These are phyloP conservation scores for Microlaimidae sp. DNA, from an alignment of 2,888 invertebrate genomes.

Conservation along the genomic window DNA sequence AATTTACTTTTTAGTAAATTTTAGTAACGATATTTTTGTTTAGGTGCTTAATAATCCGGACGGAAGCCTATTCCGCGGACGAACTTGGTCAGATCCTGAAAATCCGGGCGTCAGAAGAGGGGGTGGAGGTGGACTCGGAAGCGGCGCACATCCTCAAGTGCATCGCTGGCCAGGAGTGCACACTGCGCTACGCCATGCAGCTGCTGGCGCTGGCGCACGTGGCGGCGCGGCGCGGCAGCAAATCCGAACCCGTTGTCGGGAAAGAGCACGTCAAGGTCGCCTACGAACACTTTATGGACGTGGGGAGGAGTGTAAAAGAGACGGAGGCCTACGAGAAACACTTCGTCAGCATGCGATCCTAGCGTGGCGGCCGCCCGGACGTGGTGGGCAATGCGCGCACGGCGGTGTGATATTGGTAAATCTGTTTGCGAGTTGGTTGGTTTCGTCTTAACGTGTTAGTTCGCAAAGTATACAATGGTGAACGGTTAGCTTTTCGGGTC, in stretches of 20 bases:
- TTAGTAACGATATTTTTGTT: too few relatives aligned
- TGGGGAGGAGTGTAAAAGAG: slow-evolving; percentile 76
- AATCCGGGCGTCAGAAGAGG: slow-evolving; percentile 62
- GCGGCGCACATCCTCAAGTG: slow-evolving; percentile 75
- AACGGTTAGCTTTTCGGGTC: too few relatives aligned
- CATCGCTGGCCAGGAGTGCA: slow-evolving; percentile 72
- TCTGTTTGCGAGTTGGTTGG: too few relatives aligned
- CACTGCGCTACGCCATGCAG: slow-evolving; percentile 88
- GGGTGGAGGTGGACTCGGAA: slow-evolving; percentile 78
- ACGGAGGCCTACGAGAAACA: slow-evolving; percentile 85
- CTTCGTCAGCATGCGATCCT: slow-evolving; percentile 48
- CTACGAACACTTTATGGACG: slow-evolving; percentile 82
- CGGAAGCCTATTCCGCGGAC: slow-evolving; percentile 64
- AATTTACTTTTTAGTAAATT: too few relatives aligned
- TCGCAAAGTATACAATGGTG: too few relatives aligned
- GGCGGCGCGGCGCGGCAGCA: slow-evolving; percentile 76
- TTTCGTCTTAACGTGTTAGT: too few relatives aligned
- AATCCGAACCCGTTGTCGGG: slow-evolving; percentile 38
- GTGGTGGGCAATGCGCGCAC: too few relatives aligned
- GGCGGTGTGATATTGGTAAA: too few relatives aligned
- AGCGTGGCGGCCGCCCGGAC: too few relatives aligned
- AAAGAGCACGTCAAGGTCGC: slow-evolving; percentile 77
- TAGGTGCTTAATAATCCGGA: slow-evolving; percentile 45
- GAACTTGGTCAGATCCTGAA: slow-evolving; percentile 49
- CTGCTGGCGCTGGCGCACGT: slow-evolving; percentile 84